A percentile compares a stretch with the other conserved stretches of the same genome.
These are phyloP conservation scores for Sesia apiformis DNA, from an alignment of 2,888 invertebrate genomes.

Conservation along the genomic window DNA sequence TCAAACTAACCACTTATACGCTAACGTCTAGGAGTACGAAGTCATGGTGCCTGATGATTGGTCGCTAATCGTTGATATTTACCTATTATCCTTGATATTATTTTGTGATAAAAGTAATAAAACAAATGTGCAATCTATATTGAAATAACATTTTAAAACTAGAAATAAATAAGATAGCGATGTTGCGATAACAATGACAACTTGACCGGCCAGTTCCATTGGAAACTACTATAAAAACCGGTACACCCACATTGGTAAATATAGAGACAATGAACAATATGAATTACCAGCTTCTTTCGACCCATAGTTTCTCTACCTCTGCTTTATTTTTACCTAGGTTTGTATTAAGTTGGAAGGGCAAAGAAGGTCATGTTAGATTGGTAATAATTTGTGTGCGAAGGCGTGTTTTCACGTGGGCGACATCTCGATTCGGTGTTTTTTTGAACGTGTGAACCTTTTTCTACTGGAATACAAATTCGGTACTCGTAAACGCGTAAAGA, in stretches of 20 bases:
- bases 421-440: conserved; percentile 35
- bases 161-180: too few relatives aligned
- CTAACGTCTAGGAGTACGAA: too few relatives aligned
- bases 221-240: conserved; percentile 25
- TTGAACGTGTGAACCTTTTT: conserved; percentile 39
- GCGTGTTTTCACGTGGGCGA: conserved; percentile 36
- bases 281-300: conserved; percentile 21
- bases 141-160: too few relatives aligned
- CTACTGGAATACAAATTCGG: conserved; percentile 40
- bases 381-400: conserved; percentile 11
- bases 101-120: too few relatives aligned
- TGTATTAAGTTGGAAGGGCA: conserved; percentile 2
- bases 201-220: too few relatives aligned
- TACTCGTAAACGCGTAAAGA: conserved; percentile 27
- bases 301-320: not conserved
- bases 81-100: too few relatives aligned
- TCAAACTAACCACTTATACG: too few relatives aligned
- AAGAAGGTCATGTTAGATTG: conserved; percentile 17
- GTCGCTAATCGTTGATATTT: too few relatives aligned
- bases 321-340: not conserved
- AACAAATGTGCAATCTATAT: too few relatives aligned
- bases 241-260: conserved; percentile 46
- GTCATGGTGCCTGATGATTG: too few relatives aligned
- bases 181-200: too few relatives aligned
- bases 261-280: conserved; percentile 45